phyloP scores from a whole-genome alignment of 2,113 vertebrate species.

The Tachycineta bicolor region DNA sequence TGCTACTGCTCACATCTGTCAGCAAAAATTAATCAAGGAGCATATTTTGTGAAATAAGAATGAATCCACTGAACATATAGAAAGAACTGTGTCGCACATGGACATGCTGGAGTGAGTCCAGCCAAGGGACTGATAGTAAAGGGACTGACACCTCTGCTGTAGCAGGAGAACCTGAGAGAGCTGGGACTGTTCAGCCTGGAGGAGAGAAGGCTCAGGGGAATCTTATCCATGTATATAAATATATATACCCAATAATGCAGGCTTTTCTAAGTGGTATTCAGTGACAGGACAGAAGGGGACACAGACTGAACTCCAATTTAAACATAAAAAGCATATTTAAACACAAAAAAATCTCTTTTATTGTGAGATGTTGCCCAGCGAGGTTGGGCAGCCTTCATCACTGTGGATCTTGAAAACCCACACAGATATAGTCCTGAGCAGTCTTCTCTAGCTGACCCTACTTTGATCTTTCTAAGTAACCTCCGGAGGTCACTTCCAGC shows the following conservation, averaged over 20 bases:
- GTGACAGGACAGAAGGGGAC: background rate
- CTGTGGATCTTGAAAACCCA: background rate
- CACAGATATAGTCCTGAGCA: background rate
- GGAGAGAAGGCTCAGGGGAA: background rate
- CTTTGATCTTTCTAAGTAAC: background rate
- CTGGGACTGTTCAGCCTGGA: background rate
- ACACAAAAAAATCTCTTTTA: background rate
- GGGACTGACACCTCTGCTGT: background rate
- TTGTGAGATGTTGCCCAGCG: fast-evolving
- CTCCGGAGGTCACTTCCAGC: background rate
- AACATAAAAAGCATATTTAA: background rate
- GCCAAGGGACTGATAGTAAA: background rate
- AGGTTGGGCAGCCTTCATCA: background rate
- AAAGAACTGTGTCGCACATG: background rate
- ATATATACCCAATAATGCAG: background rate
- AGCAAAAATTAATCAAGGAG: background rate
- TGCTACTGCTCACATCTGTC: background rate
- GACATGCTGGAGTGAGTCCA: background rate
- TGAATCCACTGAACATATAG: background rate
- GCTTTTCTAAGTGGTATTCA: background rate
- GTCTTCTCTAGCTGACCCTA: background rate
- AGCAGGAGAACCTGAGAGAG: background rate
- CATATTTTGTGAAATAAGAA: background rate
- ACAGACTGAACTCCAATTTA: background rate
- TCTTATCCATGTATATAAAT: background rate